Evolutionary conservation across 2,888 invertebrate genomes (phyloP).

Genomic region (Polydrusus pterygomalis): DNA sequence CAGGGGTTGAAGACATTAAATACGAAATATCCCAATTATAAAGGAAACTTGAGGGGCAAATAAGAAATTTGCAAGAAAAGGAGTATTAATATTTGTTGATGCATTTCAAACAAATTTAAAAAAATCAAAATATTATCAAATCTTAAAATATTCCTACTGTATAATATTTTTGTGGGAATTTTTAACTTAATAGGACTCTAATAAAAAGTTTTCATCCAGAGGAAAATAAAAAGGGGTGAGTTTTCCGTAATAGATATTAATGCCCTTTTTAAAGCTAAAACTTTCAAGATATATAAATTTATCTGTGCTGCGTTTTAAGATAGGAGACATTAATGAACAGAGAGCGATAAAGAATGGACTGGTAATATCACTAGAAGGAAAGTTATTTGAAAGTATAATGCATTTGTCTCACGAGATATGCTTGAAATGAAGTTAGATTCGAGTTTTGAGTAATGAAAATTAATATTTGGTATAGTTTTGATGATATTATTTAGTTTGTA

Average conservation of each 20-base stretch:
- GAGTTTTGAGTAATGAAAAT: no score
- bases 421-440: constrained; percentile 1
- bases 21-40: constrained; percentile 44
- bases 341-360: constrained; percentile 37
- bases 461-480: no score
- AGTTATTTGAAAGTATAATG: constrained; percentile 47
- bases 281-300: constrained; percentile 52
- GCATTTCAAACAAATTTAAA: no score
- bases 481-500: no score
- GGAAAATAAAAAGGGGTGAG: constrained; percentile 31
- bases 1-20: constrained; percentile 43
- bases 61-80: neutral
- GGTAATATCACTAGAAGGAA: constrained; percentile 45
- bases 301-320: constrained; percentile 44
- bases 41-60: constrained; percentile 5
- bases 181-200: no score
- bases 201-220: no score
- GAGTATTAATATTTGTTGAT: no score
- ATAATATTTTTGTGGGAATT: no score
- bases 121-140: no score
- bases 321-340: constrained; percentile 47
- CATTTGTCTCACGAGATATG: constrained; percentile 24
- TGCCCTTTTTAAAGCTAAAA: constrained; percentile 43
- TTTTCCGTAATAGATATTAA: constrained; percentile 48
- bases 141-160: no score